phyloP scores from a whole-genome alignment of 1,140 invertebrate genomes.

The Heterodera carotae region DNA sequence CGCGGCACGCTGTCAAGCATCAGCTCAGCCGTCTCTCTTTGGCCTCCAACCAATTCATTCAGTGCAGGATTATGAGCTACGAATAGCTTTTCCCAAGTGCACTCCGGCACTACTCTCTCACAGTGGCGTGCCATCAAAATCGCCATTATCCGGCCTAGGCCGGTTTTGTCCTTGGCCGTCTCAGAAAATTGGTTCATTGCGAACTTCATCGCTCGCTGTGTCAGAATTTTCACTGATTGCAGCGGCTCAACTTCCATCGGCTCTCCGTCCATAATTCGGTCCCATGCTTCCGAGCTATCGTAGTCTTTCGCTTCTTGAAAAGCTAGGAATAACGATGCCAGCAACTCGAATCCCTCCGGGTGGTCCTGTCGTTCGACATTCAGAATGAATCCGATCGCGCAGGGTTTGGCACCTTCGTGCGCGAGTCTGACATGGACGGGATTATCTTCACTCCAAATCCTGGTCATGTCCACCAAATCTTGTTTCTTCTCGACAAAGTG shows the following conservation, averaged over 20 bases:
- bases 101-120: background rate
- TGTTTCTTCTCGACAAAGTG: background rate
- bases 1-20: background rate
- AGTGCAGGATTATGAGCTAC: constrained; percentile 17
- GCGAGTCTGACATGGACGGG: background rate
- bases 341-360: background rate
- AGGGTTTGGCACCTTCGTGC: background rate
- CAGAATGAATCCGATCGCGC: background rate
- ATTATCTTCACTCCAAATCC: background rate
- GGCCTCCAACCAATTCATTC: background rate
- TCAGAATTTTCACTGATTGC: constrained; percentile 3
- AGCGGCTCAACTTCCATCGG: background rate
- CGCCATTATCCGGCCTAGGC: background rate
- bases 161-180: background rate
- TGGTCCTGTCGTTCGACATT: constrained; percentile 10
- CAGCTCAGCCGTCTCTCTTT: background rate
- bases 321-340: background rate
- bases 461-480: constrained; percentile 2
- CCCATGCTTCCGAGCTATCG: constrained; percentile 4
- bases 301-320: constrained; percentile 9
- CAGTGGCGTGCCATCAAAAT: background rate
- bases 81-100: constrained; percentile 7
- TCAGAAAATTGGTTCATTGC: background rate
- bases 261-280: background rate
- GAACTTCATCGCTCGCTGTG: constrained; percentile 9